Percentiles rank a stretch among this genome's conserved stretches.
phyloP scores from a whole-genome alignment of 2,797 vertebrate genomes.

The Xyrichtys novacula region DNA sequence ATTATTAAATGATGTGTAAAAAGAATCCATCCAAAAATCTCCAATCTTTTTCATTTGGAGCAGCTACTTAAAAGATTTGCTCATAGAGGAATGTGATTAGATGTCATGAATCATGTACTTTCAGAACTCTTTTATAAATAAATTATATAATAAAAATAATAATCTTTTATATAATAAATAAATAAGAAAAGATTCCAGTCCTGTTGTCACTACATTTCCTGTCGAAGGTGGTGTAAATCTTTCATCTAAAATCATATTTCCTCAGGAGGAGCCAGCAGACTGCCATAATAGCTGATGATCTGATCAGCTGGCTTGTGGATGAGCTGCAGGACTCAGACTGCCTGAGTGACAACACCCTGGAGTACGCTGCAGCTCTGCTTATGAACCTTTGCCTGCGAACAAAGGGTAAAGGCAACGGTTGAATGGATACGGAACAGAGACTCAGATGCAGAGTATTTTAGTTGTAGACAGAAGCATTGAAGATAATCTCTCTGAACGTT shows the following conservation, averaged over 20 bases:
- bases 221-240: not conserved
- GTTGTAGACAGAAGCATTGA: not conserved
- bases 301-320: slow-evolving; percentile 93
- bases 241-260: not conserved
- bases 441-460: not conserved
- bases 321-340: slow-evolving; percentile 91
- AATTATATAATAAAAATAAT: too few species aligned
- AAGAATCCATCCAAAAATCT: too few species aligned
- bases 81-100: too few species aligned
- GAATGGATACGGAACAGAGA: not conserved
- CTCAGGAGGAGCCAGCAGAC: slow-evolving; percentile 91
- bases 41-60: too few species aligned
- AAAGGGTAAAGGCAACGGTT: slow-evolving; percentile 82
- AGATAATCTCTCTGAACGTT: too few species aligned
- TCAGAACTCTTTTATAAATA: too few species aligned
- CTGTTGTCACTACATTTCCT: not conserved
- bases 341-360: slow-evolving; percentile 93
- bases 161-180: too few species aligned
- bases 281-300: slow-evolving; percentile 90
- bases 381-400: slow-evolving; percentile 96
- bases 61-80: too few species aligned
- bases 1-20: not conserved
- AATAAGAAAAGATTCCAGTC: not conserved
- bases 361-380: slow-evolving; percentile 92
- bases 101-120: too few species aligned